A percentile compares a stretch with the other conserved stretches of the same genome.
Evolutionary conservation across 2,797 vertebrate genomes (phyloP).

Genomic region (Potorous gilbertii): DNA sequence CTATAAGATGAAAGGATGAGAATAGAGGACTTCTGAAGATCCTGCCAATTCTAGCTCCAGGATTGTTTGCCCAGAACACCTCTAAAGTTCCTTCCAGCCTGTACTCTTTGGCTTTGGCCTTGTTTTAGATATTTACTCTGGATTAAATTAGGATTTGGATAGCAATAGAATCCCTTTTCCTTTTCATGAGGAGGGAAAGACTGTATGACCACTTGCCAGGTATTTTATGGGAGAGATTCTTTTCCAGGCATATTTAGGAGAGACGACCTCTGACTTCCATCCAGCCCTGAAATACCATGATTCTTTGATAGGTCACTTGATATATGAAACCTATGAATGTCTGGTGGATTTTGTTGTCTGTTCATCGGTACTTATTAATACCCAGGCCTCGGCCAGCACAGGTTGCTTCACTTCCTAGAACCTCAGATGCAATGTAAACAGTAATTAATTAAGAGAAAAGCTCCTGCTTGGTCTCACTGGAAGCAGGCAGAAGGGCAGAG

Average conservation of each 20-base stretch:
- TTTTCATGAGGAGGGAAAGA: background rate
- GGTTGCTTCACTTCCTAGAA: background rate
- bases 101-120: background rate
- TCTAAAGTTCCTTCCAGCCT: background rate
- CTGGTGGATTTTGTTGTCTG: background rate
- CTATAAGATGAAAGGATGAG: background rate
- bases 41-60: background rate
- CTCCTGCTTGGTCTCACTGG: background rate
- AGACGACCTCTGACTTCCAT: background rate
- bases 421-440: background rate
- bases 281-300: background rate
- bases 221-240: conserved; percentile 1
- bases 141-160: background rate
- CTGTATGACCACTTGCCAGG: background rate
- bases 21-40: background rate
- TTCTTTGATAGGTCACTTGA: background rate
- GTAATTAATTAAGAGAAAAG: conserved; percentile 61
- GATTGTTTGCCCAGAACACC: background rate
- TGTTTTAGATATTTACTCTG: background rate
- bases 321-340: conserved; percentile 44
- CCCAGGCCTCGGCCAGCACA: background rate
- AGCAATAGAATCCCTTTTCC: background rate
- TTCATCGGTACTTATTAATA: conserved; percentile 22
- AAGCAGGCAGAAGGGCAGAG: conserved; percentile 39
- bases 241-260: background rate